These are phyloP conservation scores for Labrus mixtus DNA, from an alignment of 2,113 vertebrate genomes.

Conservation along the genomic window DNA sequence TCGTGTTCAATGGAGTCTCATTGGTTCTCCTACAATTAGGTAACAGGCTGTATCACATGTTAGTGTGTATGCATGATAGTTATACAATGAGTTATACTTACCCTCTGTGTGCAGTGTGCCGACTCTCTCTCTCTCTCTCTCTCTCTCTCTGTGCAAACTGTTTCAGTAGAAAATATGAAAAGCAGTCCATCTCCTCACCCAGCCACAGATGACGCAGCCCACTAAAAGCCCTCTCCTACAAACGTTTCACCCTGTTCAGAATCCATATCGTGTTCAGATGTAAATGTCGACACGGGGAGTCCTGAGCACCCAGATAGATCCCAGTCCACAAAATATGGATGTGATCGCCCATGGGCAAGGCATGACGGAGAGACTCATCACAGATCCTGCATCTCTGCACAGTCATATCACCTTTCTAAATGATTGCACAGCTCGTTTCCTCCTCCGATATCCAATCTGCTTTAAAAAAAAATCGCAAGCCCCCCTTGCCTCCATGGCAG, in stretches of 20 bases:
- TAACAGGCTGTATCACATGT: slow-evolving; percentile 45
- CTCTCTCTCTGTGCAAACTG: slow-evolving; percentile 39
- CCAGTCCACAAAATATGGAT: slow-evolving; percentile 47
- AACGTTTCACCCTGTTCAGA: slow-evolving; percentile 35
- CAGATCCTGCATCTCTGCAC: slow-evolving; percentile 63
- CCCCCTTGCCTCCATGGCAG: slow-evolving; percentile 21
- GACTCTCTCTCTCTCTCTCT: too few species aligned
- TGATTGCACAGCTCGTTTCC: slow-evolving; percentile 60
- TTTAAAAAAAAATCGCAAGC: slow-evolving; percentile 37
- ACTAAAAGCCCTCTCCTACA: slow-evolving; percentile 39
- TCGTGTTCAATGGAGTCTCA: slow-evolving; percentile 55
- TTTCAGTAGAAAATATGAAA: slow-evolving; percentile 43
- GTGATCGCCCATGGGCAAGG: slow-evolving; percentile 57
- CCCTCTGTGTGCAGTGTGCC: slow-evolving; percentile 70
- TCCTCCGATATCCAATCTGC: slow-evolving; percentile 55
- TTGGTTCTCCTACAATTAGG: slow-evolving; percentile 29
- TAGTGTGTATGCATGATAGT: slow-evolving; percentile 8
- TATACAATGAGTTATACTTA: slow-evolving; percentile 50
- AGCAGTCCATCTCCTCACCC: slow-evolving; percentile 51
- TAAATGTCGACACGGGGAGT: slow-evolving; percentile 57
- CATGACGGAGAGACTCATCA: slow-evolving; percentile 50
- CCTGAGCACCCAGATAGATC: slow-evolving; percentile 56
- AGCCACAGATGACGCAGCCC: slow-evolving; percentile 72
- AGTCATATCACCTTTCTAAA: slow-evolving; percentile 62
- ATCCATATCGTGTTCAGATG: slow-evolving; percentile 53